A percentile compares a stretch with the other conserved stretches of the same genome.
These are phyloP conservation scores for Drosophila emarginata DNA, from an alignment of 2,888 invertebrate species.

Conservation along the genomic window DNA sequence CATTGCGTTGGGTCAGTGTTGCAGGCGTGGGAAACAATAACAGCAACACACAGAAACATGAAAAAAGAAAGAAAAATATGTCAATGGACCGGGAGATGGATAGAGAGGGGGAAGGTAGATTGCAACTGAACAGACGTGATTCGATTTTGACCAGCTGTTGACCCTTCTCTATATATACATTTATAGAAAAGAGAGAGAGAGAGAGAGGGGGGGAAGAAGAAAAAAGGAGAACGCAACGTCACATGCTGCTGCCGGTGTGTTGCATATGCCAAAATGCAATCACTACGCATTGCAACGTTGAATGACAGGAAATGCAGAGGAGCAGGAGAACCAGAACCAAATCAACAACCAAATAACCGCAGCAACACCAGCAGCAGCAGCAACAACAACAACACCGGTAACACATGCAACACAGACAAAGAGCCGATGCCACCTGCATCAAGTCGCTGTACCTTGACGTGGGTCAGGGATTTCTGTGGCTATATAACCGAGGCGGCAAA, in stretches of 20 bases:
- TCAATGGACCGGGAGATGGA: constrained; percentile 67
- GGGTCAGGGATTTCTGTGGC: constrained; percentile 57
- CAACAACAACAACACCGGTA: not conserved
- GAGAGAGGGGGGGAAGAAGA: no score
- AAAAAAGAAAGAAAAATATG: constrained; percentile 52
- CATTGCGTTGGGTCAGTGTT: constrained; percentile 60
- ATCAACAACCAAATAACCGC: not conserved
- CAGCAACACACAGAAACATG: constrained; percentile 5
- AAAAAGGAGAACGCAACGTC: constrained; percentile 19
- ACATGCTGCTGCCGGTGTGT: constrained; percentile 1
- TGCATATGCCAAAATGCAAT: constrained; percentile 45
- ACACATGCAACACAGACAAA: not conserved
- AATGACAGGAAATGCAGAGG: constrained; percentile 64
- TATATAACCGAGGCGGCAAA: not conserved
- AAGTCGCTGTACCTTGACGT: constrained; percentile 54
- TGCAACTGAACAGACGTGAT: constrained; percentile 15
- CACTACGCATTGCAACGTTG: constrained; percentile 31
- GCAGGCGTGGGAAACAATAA: constrained; percentile 44
- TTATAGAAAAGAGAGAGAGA: no score
- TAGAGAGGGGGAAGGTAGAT: constrained; percentile 39
- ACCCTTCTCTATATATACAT: not conserved
- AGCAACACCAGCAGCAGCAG: not conserved
- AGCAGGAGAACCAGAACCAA: not conserved
- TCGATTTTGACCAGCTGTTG: constrained; percentile 4
- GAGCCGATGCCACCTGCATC: constrained; percentile 29